Base-by-base conservation (phyloP, 2,888 invertebrate species). In the Drosophila algonquin region DNA sequence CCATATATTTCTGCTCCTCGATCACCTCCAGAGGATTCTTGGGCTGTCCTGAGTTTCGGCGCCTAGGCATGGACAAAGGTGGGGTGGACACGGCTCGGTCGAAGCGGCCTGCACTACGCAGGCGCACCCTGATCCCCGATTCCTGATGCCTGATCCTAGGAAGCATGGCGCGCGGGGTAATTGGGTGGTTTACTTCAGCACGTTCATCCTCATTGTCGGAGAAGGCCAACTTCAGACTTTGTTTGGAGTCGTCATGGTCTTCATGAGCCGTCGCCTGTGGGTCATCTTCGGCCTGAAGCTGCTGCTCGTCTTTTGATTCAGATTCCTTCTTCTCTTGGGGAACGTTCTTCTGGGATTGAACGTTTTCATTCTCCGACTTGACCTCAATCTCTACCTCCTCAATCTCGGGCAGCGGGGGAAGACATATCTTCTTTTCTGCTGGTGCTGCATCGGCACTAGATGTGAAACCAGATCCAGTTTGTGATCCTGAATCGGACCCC, bases 191-290 rank as follows among this genome's bases (percentile, higher is more conserved):
- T 40, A 12, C 40, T 14, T 14, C 6, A 40, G 14, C 40, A 14
- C 14, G 40, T 6, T 40, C 14, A 3, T 48, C 51, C 12, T 55
- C 55, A 16, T 69, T 60, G 5, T 60, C 70, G 47, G 69, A 71
- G n/a, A 70, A 18, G 18, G 45, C 55, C 30, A 70, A 61, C 21
- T n/a, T 50, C 10, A 72, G 63, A 24, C 67, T 68, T 5, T 21
- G 45, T 5, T 50, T 57, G 2, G 56, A 68, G 16, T 52, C 62
- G 16, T 62, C 52, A 14, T 30, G 30, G 8, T 30, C 30, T 30
- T 70, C 72, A 3, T 44, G 48, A 18, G 14, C 16, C 8, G 10
- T 12, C 5, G 54, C 4, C 3, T 6, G 35, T 30, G 24, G n/a
- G 8, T 18, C 16, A 2, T 2, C 5, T 12, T 21, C 27, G 7